Conservation (phyloP, 2,888 invertebrate species). For the Smittia sp. region DNA sequence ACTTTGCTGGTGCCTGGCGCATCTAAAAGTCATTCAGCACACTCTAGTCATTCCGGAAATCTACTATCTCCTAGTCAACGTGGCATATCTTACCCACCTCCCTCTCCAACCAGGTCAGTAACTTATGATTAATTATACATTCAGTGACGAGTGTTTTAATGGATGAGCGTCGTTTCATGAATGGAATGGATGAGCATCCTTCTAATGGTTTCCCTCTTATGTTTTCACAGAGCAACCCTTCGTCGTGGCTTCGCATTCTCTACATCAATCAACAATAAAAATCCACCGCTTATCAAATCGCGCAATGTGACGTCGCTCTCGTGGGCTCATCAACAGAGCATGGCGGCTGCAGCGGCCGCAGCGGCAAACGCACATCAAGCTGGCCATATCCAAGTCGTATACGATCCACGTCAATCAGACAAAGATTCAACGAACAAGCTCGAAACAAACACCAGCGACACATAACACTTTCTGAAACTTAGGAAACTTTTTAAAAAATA, state of each 20-base stretch:
- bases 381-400: conserved; percentile 33
- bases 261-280: conserved; percentile 62
- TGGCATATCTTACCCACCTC: conserved; percentile 80
- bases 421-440: neutral
- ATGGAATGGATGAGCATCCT: no score
- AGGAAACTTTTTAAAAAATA: conserved; percentile 36
- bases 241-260: conserved; percentile 69
- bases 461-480: conserved; percentile 40
- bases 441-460: conserved; percentile 26
- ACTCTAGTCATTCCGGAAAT: conserved; percentile 52
- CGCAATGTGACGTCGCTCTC: conserved; percentile 65
- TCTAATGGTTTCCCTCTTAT: neutral
- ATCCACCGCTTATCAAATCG: conserved; percentile 79
- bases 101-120: conserved; percentile 62
- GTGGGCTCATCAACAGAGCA: conserved; percentile 47
- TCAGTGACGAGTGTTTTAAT: no score
- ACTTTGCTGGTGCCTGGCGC: conserved; percentile 58
- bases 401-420: conserved; percentile 26
- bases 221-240: conserved; percentile 58
- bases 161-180: no score
- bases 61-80: conserved; percentile 61
- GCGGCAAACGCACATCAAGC: conserved; percentile 11
- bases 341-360: conserved; percentile 42
- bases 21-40: conserved; percentile 50
- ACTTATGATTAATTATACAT: neutral